Percentiles rank a stretch among this genome's conserved stretches.
phyloP scores from a whole-genome alignment of 2,113 vertebrate species.

The Dasypus novemcinctus region DNA sequence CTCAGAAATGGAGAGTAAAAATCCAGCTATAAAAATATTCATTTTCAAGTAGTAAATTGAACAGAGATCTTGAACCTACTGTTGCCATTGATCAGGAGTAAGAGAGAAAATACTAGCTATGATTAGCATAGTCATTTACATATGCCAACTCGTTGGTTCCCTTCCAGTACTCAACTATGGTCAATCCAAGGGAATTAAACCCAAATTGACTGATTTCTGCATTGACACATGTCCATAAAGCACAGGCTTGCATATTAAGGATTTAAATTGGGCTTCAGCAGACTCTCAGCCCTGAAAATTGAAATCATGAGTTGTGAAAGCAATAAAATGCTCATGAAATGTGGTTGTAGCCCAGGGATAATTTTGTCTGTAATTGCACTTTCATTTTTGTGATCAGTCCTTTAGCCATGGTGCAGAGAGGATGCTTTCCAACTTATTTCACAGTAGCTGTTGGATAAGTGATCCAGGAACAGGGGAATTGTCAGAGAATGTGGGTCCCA shows the following conservation, averaged over 20 bases:
- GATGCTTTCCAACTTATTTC: background rate
- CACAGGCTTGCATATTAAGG: background rate
- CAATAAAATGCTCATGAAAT: conserved; percentile 77
- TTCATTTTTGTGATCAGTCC: conserved; percentile 34
- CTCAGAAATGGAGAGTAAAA: conserved; percentile 5
- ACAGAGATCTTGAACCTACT: background rate
- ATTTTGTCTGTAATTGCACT: conserved; percentile 66
- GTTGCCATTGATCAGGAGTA: background rate
- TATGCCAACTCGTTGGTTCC: background rate
- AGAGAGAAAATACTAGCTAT: background rate
- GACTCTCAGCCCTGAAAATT: conserved; percentile 76
- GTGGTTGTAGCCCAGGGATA: conserved; percentile 57
- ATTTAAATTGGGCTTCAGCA: conserved; percentile 60
- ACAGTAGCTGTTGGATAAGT: background rate
- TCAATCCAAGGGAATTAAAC: conserved; percentile 18
- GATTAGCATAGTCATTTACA: background rate
- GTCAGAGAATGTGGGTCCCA: background rate
- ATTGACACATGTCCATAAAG: background rate
- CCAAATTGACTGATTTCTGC: background rate
- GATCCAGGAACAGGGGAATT: background rate
- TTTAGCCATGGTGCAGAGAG: background rate
- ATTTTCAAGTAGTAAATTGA: background rate
- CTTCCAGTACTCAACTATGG: background rate
- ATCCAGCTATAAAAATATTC: background rate
- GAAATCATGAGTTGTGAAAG: conserved; percentile 71